Evolutionary conservation across 2,888 invertebrate species (phyloP).

Genomic region (Coelopa pilipes): DNA sequence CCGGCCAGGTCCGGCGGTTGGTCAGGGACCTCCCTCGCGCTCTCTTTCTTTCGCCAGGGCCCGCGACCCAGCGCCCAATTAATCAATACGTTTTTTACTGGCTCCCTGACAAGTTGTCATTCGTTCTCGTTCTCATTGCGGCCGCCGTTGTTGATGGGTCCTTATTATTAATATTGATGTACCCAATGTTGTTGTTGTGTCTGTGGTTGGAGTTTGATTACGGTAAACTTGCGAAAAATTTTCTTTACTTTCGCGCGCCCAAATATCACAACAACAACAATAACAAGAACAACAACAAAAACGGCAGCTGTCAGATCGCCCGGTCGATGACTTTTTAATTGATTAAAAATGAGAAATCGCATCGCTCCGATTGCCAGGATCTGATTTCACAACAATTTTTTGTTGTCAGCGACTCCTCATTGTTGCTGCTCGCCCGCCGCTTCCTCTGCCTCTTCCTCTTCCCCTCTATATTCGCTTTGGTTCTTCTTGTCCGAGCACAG

Average conservation of each 20-base stretch:
- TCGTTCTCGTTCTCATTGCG: not conserved
- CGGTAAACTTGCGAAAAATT: slow-evolving; percentile 9
- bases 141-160: too few species aligned
- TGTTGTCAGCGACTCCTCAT: not conserved
- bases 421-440: not conserved
- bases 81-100: slow-evolving; percentile 52
- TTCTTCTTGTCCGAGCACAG: not conserved
- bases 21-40: too few species aligned
- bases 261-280: slow-evolving; percentile 35
- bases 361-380: slow-evolving; percentile 62
- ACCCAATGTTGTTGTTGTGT: not conserved
- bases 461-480: not conserved
- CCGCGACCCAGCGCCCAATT: slow-evolving; percentile 65
- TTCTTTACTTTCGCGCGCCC: not conserved
- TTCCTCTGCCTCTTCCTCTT: slow-evolving; percentile 10
- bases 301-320: slow-evolving; percentile 40
- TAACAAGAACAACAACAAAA: slow-evolving; percentile 30
- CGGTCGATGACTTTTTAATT: slow-evolving; percentile 65
- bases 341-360: slow-evolving; percentile 65
- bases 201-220: slow-evolving; percentile 13
- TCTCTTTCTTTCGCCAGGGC: too few species aligned
- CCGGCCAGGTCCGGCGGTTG: too few species aligned
- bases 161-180: too few species aligned
- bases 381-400: slow-evolving; percentile 56
- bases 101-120: slow-evolving; percentile 31